Base-by-base conservation (phyloP, 2,113 vertebrate species). In the Todiramphus chloris region DNA sequence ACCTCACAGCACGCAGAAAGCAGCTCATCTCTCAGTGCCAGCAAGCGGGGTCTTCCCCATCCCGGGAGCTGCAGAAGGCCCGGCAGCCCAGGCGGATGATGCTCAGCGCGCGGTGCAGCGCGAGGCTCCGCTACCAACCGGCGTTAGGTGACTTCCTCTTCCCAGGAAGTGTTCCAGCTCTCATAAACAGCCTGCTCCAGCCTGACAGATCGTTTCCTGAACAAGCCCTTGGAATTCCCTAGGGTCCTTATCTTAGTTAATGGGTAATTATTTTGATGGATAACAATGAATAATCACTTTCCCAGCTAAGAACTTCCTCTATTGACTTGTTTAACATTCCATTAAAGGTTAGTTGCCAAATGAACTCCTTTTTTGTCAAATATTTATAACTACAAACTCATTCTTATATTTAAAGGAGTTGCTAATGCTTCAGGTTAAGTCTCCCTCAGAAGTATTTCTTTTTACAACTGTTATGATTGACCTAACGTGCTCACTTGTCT, bases 291-390 rank as follows among this genome's bases (percentile, higher is more conserved):
- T 97, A 98, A 97, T 97, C 97, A 97, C 97, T 98, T 97, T 97
- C 97, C 94, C 93, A 95, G 97, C 97, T 98, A 97, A 98, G 97
- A 97, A 97, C 98, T 98, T 98, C 98, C 98, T 98, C 97, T 98
- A 98, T 98, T 98, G 98, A 97, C 97, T 98, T 97, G 97, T 97
- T 97, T 94, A 93, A 97, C 97, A 98, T 98, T 98, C 97, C 84
- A 81, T 82, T 87, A 92, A 96, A 80, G 73, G 93, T 91, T 79
- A 74, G 94, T 89, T 98, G 98, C 97, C 98, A 98, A 98, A 90
- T 87, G 77, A 97, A 92, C 89, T 91, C 95, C 92, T 87, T 95
- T 94, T 96, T 95, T 95, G 92, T 95, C 92, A 79, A 96, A 95
- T 96, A 97, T 96, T 97, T 95, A 83, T 97, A 97, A 94, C 62